Conservation (phyloP, 2,888 invertebrate species). For the Athripsodes cinereus region DNA sequence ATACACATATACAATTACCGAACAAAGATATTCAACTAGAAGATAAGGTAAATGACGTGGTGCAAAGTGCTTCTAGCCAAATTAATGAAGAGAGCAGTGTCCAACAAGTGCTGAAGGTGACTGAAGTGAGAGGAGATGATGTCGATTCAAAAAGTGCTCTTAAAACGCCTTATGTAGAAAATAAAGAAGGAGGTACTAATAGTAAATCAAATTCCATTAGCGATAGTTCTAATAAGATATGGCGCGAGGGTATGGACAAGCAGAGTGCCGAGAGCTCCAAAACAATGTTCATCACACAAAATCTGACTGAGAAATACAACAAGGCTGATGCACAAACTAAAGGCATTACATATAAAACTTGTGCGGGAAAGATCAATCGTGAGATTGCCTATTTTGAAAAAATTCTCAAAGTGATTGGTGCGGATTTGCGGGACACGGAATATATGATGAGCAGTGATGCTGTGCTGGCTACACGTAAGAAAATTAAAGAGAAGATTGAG, state of each 20-base stretch:
- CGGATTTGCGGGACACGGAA: conserved; percentile 18
- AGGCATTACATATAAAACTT: conserved; percentile 10
- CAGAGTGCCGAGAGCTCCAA: conserved; percentile 12
- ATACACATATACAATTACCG: neutral
- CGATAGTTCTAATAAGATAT: conserved; percentile 7
- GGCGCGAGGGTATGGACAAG: conserved; percentile 23
- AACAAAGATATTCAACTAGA: neutral
- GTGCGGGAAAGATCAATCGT: conserved; percentile 11
- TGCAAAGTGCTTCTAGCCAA: neutral
- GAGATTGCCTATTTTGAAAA: conserved; percentile 20
- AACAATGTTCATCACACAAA: conserved; percentile 23
- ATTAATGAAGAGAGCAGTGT: neutral
- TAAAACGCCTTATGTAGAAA: neutral
- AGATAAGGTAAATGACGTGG: neutral
- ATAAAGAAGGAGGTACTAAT: neutral
- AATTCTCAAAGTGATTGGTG: conserved; percentile 15
- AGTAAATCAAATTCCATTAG: neutral
- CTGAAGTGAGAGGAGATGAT: neutral
- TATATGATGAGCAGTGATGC: conserved; percentile 5
- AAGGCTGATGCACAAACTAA: conserved; percentile 12
- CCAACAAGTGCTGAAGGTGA: neutral
- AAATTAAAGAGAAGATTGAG: conserved; percentile 13
- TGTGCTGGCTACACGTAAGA: conserved; percentile 10
- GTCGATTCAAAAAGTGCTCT: neutral
- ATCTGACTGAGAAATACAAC: conserved; percentile 21